A percentile compares a stretch with the other conserved stretches of the same genome.
phyloP scores from a whole-genome alignment of 2,797 vertebrate species.

The Pangasius sanitwongsei region DNA sequence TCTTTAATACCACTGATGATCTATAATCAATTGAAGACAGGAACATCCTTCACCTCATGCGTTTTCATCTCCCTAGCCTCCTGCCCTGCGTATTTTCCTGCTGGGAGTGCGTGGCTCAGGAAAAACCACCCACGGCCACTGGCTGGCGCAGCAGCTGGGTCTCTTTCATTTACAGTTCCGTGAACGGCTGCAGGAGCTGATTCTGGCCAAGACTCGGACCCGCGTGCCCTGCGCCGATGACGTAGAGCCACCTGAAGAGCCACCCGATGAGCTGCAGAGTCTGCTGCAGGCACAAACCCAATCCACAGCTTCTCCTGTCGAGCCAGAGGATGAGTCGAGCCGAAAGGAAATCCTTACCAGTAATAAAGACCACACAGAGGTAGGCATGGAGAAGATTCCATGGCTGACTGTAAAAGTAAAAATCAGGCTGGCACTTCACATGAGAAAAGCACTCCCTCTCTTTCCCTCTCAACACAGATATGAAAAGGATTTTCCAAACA shows the following conservation, averaged over 20 bases:
- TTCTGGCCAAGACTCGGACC: conserved; percentile 83
- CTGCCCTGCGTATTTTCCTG: conserved; percentile 83
- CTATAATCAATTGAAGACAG: background rate
- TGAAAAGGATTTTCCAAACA: background rate
- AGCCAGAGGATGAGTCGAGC: conserved; percentile 17
- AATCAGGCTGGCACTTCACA: background rate
- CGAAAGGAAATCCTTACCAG: background rate
- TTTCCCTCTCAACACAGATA: background rate
- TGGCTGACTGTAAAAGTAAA: background rate
- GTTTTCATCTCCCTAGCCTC: conserved; percentile 74
- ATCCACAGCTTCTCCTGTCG: background rate
- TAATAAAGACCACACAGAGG: conserved; percentile 46
- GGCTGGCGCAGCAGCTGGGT: conserved; percentile 83
- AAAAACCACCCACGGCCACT: conserved; percentile 82
- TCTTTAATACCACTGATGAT: background rate
- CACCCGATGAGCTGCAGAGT: conserved; percentile 58
- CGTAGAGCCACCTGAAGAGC: conserved; percentile 69
- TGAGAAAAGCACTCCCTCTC: background rate
- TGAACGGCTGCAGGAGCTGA: conserved; percentile 85
- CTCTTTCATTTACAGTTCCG: conserved; percentile 94
- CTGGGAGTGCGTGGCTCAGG: conserved; percentile 86
- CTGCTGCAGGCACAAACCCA: conserved; percentile 46
- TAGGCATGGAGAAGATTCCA: conserved; percentile 30
- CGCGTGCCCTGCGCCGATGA: conserved; percentile 75
- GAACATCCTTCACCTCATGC: background rate